Evolutionary conservation across 1,140 invertebrate species (phyloP).

Genomic region (Drosophila erecta): DNA sequence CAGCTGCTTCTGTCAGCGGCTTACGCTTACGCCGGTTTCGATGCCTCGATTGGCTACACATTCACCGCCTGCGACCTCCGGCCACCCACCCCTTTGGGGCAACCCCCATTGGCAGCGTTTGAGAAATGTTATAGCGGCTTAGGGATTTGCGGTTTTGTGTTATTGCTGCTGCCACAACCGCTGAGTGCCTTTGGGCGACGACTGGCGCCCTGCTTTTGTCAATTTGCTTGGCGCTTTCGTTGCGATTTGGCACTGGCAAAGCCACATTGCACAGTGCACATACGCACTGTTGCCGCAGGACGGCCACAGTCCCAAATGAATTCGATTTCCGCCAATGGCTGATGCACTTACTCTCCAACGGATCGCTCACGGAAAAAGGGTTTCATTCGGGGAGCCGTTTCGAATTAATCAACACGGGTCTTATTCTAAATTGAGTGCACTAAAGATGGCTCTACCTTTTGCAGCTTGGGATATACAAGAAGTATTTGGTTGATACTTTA

Average conservation of each 20-base stretch:
- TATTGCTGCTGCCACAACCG: constrained; percentile 57
- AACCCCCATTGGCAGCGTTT: constrained; percentile 48
- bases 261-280: constrained; percentile 70
- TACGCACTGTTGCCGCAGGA: constrained; percentile 61
- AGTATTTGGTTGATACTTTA: neutral
- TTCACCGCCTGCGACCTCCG: neutral
- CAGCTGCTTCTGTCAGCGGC: constrained; percentile 54
- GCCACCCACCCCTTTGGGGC: neutral
- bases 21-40: constrained; percentile 61
- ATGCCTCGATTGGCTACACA: constrained; percentile 43
- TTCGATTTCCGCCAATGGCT: constrained; percentile 41
- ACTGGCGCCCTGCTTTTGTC: constrained; percentile 62
- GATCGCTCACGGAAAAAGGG: neutral
- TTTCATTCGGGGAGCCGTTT: neutral
- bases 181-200: constrained; percentile 42
- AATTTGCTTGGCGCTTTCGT: constrained; percentile 61
- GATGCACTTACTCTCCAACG: constrained; percentile 17
- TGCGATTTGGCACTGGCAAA: constrained; percentile 53
- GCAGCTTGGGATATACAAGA: no score
- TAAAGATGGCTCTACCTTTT: neutral
- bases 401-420: constrained; percentile 27
- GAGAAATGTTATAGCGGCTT: constrained; percentile 79
- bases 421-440: constrained; percentile 9
- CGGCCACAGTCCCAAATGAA: constrained; percentile 38
- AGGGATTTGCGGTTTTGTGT: constrained; percentile 73